These are phyloP conservation scores for Condylura cristata DNA, from an alignment of 2,113 vertebrate genomes.

Conservation along the genomic window DNA sequence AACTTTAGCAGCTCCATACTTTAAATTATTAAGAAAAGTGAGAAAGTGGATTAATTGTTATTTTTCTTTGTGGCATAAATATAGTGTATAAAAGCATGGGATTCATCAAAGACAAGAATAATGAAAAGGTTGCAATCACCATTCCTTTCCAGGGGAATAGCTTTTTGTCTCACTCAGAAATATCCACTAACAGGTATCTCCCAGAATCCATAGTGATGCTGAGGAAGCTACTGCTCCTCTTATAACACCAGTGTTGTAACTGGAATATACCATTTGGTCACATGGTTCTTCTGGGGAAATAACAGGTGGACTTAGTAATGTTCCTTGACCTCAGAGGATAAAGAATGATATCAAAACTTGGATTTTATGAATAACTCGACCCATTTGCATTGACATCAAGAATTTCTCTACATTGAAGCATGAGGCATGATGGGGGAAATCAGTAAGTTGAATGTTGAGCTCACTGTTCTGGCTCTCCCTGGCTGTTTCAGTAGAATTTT, in stretches of 20 bases:
- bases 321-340: neutral
- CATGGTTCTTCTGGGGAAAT: neutral
- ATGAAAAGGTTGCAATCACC: neutral
- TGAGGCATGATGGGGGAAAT: too few species aligned
- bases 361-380: neutral
- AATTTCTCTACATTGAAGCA: neutral
- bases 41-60: neutral
- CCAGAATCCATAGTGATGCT: neutral
- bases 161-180: neutral
- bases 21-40: neutral
- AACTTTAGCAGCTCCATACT: neutral
- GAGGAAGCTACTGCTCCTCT: neutral
- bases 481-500: neutral
- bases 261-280: neutral
- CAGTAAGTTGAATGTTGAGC: neutral
- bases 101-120: neutral
- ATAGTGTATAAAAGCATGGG: neutral
- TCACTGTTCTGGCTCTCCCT: neutral
- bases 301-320: neutral
- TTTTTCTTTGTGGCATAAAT: neutral
- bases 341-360: neutral
- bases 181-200: neutral
- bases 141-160: neutral
- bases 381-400: neutral
- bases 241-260: neutral